These are phyloP conservation scores for Scrobipalpa costella DNA, from an alignment of 2,888 invertebrate species.

Conservation along the genomic window DNA sequence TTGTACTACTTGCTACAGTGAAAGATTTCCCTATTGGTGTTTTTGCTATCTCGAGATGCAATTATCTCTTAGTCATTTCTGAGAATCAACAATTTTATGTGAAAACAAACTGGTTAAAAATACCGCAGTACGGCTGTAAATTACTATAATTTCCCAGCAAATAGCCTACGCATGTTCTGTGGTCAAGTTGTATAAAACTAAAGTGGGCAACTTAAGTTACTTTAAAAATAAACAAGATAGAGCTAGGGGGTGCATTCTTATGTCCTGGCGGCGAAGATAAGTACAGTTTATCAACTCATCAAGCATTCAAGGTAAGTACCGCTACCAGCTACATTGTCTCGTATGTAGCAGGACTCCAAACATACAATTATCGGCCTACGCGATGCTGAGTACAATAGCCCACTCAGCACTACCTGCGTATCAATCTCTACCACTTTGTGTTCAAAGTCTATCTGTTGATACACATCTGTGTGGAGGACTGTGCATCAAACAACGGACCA, in stretches of 20 bases:
- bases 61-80: conserved; percentile 8
- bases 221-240: not conserved
- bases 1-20: conserved; percentile 40
- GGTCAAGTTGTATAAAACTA: not conserved
- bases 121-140: not conserved
- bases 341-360: conserved; percentile 9
- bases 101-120: conserved; percentile 15
- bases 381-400: conserved; percentile 3
- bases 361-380: conserved; percentile 20
- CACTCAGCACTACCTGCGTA: conserved; percentile 5
- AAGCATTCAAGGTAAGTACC: conserved; percentile 17
- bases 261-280: conserved; percentile 4
- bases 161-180: conserved; percentile 3
- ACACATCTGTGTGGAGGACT: not conserved
- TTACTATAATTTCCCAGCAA: conserved; percentile 12
- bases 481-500: conserved; percentile 9
- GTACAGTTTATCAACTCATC: conserved; percentile 28
- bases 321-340: conserved; percentile 7
- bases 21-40: conserved; percentile 56
- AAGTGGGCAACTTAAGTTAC: too few species aligned
- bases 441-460: not conserved
- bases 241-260: not conserved
- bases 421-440: not conserved
- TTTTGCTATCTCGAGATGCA: conserved; percentile 19
- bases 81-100: conserved; percentile 12